Evolutionary conservation across 2,797 vertebrate genomes (phyloP).

Genomic region (Anas bahamensis): DNA sequence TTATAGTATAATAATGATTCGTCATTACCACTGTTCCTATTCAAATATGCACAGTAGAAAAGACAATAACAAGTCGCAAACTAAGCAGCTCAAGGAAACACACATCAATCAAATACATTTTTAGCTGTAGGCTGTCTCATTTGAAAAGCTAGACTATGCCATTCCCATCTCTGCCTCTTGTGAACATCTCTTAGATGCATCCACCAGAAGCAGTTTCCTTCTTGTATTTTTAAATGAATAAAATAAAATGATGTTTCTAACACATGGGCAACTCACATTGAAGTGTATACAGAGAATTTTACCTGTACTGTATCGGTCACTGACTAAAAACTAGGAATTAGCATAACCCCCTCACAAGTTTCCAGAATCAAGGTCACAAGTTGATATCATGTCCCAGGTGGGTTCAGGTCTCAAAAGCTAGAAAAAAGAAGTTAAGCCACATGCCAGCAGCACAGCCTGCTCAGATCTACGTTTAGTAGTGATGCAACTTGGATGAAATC

Average conservation of each 20-base stretch:
- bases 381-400: neutral
- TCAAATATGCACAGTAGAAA: constrained; percentile 26
- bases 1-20: constrained; percentile 58
- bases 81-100: constrained; percentile 20
- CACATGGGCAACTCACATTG: fast-evolving
- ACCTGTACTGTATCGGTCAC: neutral
- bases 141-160: neutral
- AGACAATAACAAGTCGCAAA: constrained; percentile 12
- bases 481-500: fast-evolving
- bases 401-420: neutral
- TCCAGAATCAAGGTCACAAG: neutral
- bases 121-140: neutral
- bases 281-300: fast-evolving
- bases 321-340: neutral
- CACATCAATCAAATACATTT: neutral
- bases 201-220: neutral
- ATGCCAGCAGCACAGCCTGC: neutral
- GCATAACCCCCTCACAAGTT: neutral
- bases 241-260: neutral
- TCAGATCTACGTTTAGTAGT: neutral
- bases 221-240: neutral
- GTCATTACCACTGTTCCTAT: constrained; percentile 31
- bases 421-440: neutral
- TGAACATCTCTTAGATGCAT: neutral
- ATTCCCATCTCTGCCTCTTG: neutral